These are phyloP conservation scores for Pyrrhia umbra DNA, from an alignment of 2,888 invertebrate species.

Conservation along the genomic window DNA sequence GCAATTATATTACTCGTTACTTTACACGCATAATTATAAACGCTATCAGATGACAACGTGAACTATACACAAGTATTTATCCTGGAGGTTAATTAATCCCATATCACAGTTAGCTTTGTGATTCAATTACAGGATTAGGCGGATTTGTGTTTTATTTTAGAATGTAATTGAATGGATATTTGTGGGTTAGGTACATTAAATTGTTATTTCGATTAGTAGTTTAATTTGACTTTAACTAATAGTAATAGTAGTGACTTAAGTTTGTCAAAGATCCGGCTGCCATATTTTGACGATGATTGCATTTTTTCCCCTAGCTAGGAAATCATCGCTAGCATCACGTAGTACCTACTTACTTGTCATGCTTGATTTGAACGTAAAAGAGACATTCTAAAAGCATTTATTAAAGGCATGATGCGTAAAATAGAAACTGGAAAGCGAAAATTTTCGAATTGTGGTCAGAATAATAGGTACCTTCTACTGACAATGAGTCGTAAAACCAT, in stretches of 20 bases:
- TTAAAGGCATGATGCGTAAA: constrained; percentile 66
- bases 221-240: not conserved
- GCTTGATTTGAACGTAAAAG: constrained; percentile 60
- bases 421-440: constrained; percentile 69
- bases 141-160: constrained; percentile 30
- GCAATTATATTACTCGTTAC: constrained; percentile 73
- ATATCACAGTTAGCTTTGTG: constrained; percentile 63
- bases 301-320: constrained; percentile 8
- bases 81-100: constrained; percentile 66
- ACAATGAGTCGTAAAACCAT: constrained; percentile 71
- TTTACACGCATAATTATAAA: constrained; percentile 74
- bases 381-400: constrained; percentile 63
- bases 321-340: constrained; percentile 18
- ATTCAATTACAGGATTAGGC: constrained; percentile 67
- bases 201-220: not conserved
- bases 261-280: not conserved
- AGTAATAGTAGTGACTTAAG: constrained; percentile 1
- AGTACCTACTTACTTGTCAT: constrained; percentile 26
- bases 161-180: constrained; percentile 41
- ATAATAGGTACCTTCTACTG: constrained; percentile 65
- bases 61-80: constrained; percentile 66
- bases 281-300: constrained; percentile 32
- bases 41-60: constrained; percentile 70
- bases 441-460: constrained; percentile 69
- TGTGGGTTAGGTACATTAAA: constrained; percentile 2